These are phyloP conservation scores for Rugalucina vietnamica DNA, from an alignment of 2,888 invertebrate species.

Conservation along the genomic window DNA sequence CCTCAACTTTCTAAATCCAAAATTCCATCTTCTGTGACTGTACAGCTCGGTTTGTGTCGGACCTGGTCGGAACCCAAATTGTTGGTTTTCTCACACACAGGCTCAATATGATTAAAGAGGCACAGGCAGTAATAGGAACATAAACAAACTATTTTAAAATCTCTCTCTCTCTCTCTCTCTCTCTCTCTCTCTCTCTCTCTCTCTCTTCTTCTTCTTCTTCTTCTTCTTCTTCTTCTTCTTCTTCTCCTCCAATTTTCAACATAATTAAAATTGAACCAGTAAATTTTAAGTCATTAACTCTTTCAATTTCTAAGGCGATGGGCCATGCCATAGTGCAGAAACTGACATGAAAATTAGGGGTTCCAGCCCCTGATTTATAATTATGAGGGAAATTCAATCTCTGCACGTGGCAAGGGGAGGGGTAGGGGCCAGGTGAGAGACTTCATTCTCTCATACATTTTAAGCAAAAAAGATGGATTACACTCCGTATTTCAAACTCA, in stretches of 20 bases:
- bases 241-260: too few species aligned
- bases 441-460: slow-evolving; percentile 7
- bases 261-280: neutral
- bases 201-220: neutral
- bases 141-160: neutral
- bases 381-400: slow-evolving; percentile 7
- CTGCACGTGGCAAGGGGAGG: slow-evolving; percentile 13
- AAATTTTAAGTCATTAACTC: neutral
- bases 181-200: neutral
- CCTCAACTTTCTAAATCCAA: too few species aligned
- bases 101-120: too few species aligned
- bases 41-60: too few species aligned
- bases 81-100: too few species aligned
- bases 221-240: neutral
- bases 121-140: too few species aligned
- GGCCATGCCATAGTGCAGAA: neutral
- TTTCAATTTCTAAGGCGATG: neutral
- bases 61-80: too few species aligned
- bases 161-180: neutral
- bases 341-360: slow-evolving; percentile 10
- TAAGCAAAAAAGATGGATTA: slow-evolving; percentile 8
- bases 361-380: slow-evolving; percentile 3
- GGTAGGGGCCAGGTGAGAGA: slow-evolving; percentile 9
- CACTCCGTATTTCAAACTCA: neutral
- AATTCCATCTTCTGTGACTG: too few species aligned